These are phyloP conservation scores for Micrasema minimum DNA, from an alignment of 1,140 invertebrate species.

Conservation along the genomic window DNA sequence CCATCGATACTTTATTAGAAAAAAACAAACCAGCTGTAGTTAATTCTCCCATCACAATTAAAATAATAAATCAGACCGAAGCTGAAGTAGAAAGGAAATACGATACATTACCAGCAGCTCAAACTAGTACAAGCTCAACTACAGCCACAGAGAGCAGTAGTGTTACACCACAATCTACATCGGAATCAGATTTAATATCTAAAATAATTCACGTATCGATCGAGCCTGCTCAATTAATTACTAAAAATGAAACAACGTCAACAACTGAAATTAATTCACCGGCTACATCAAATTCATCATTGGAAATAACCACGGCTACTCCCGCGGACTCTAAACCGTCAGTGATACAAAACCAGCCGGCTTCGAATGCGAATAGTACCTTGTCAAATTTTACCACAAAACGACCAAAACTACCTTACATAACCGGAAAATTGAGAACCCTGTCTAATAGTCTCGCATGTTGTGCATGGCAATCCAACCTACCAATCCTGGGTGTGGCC, in stretches of 20 bases:
- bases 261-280: constrained; percentile 56
- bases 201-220: constrained; percentile 53
- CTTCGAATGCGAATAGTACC: constrained; percentile 48
- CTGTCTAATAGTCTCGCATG: constrained; percentile 16
- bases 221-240: constrained; percentile 50
- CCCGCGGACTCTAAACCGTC: constrained; percentile 33
- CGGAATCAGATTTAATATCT: constrained; percentile 56
- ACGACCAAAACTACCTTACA: constrained; percentile 60
- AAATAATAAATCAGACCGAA: constrained; percentile 56
- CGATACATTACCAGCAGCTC: constrained; percentile 29
- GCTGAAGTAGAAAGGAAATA: constrained; percentile 23
- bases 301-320: constrained; percentile 38
- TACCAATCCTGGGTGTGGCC: constrained; percentile 37
- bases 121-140: constrained; percentile 56
- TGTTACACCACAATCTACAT: constrained; percentile 52
- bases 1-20: constrained; percentile 52
- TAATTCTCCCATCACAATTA: constrained; percentile 58
- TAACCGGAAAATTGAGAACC: constrained; percentile 41
- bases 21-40: constrained; percentile 46
- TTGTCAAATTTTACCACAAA: constrained; percentile 58
- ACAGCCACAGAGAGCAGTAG: constrained; percentile 52
- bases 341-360: constrained; percentile 36
- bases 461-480: constrained; percentile 35
- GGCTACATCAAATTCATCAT: constrained; percentile 42
- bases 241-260: constrained; percentile 44